phyloP scores from a whole-genome alignment of 1,140 invertebrate species.

The Zelostemma sp. region DNA sequence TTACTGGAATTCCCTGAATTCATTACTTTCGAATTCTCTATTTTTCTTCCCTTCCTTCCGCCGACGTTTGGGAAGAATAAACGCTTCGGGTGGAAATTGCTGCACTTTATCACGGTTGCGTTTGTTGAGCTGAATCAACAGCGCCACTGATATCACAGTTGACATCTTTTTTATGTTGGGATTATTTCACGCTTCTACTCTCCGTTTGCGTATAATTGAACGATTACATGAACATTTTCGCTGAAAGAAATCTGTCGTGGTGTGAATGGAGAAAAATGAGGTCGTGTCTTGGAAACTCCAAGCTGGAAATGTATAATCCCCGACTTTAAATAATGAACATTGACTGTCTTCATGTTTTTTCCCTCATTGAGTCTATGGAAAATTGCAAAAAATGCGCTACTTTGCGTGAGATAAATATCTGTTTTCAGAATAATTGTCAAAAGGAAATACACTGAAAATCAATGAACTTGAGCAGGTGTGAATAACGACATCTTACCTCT shows the following conservation, averaged over 20 bases:
- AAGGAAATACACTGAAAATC: neutral
- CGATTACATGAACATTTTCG: no score
- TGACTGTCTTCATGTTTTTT: neutral
- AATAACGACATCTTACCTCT: neutral
- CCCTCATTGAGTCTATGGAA: neutral
- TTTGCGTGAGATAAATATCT: neutral
- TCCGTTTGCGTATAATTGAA: no score
- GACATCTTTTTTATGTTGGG: neutral
- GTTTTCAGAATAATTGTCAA: neutral
- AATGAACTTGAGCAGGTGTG: constrained; percentile 2
- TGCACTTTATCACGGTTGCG: neutral
- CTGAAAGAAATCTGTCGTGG: neutral
- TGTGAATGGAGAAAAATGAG: no score
- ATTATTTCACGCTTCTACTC: neutral
- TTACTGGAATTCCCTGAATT: constrained; percentile 6
- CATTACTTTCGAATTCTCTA: neutral
- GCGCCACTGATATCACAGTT: neutral
- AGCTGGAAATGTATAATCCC: no score
- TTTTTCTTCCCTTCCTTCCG: neutral
- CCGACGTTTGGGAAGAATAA: neutral
- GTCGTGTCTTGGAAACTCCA: no score
- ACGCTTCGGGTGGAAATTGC: neutral
- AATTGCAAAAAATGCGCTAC: neutral
- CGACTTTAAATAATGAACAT: neutral
- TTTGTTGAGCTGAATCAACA: neutral